Evolutionary conservation across 2,888 invertebrate species (phyloP), one percentile per base, ranked within the genome.

Genomic region (Drosophila planitibia): DNA sequence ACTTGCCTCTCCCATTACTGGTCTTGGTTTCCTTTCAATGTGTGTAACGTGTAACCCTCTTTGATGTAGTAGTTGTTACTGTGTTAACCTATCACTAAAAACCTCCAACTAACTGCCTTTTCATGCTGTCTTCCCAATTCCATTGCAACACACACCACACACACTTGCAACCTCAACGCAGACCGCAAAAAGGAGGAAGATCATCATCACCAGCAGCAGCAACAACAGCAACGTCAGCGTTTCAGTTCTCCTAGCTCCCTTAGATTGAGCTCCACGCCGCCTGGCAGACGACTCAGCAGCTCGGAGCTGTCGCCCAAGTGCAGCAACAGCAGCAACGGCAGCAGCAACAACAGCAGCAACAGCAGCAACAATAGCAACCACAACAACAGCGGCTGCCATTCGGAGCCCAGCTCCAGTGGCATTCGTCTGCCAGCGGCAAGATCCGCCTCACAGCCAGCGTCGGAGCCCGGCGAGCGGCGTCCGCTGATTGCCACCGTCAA

Each of bases 151-250:
- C 28, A 37, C 47, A 28, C 35, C 53, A 32, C 41, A 39, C 47
- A 44, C 47, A n/a, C 30, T 47, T 16, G n/a, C 63, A 41, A 53
- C n/a, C 76, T 61, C 64, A 73, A 67, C 61, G 7, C 82, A 93
- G 93, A 93, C 79, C 92, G 92, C 80, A 93, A 92, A 80, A 92
- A 92, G 74, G 92, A 92, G 66, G 91, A 90, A 67, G 91, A 90
- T 62, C 83, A 81, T 22, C 88, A 72, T 52, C 84, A 88, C 69
- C 85, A 85, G 70, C 85, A 85, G 16, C 83, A 81, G 41, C 28
- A 28, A 28, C 28, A 28, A n/a, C 83, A 79, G 32, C 83, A 81
- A 52, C 85, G 82, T 41, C 87, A 82, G 47, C 86, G 91, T 39
- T 89, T 69, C 57, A 85, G 79, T 39, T 90, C 92, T 0, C 92